Percentiles rank a stretch among this genome's conserved stretches.
These are phyloP conservation scores for Vulpes ferrilata DNA, from an alignment of 2,113 vertebrate species.

Conservation along the genomic window DNA sequence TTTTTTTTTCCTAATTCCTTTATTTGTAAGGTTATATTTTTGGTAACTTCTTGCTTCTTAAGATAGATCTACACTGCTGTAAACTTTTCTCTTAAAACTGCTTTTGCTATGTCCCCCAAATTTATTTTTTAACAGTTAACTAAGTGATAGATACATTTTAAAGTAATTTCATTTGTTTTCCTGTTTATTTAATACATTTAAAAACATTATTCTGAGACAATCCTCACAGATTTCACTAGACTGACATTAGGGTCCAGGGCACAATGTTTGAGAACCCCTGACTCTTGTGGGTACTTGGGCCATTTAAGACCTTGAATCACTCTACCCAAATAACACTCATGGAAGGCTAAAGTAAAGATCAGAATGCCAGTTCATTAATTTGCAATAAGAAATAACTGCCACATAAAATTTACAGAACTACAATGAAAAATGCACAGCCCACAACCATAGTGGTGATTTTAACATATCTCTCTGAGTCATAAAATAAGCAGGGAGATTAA, in stretches of 20 bases:
- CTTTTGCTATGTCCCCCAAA: neutral
- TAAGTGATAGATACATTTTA: neutral
- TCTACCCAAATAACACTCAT: neutral
- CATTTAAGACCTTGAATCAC: neutral
- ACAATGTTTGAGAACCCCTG: neutral
- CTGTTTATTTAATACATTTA: neutral
- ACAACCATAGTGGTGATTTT: neutral
- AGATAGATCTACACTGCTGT: neutral
- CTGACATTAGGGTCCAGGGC: neutral
- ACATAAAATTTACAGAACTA: neutral
- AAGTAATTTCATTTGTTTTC: neutral
- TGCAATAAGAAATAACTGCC: neutral
- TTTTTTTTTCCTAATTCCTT: neutral
- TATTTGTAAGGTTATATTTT: neutral
- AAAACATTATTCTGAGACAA: neutral
- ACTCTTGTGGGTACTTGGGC: neutral
- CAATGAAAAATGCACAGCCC: neutral
- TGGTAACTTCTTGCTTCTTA: neutral
- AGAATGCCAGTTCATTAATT: neutral
- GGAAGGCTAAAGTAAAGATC: neutral
- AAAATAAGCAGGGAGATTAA: neutral
- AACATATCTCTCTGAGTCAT: neutral
- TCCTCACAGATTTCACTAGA: neutral
- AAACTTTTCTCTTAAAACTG: neutral
- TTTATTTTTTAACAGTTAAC: neutral